These are phyloP conservation scores for Sporophila hypoxantha DNA, from an alignment of 2,113 vertebrate genomes.

Conservation along the genomic window DNA sequence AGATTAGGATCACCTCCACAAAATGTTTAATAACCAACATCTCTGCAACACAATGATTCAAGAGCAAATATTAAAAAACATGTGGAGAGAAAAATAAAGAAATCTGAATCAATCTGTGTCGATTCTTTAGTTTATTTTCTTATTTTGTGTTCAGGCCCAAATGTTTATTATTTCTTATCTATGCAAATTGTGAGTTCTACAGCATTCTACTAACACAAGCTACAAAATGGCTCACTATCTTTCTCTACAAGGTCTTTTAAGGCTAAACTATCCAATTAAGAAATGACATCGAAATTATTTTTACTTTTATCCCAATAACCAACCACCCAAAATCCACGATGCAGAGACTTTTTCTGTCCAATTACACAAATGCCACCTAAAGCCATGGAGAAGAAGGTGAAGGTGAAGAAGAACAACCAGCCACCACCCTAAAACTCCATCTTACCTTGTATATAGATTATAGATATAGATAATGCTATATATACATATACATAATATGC, in stretches of 20 bases:
- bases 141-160: background rate
- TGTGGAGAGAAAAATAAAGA: background rate
- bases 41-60: background rate
- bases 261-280: background rate
- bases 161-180: background rate
- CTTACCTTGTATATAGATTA: background rate
- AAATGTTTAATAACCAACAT: no score
- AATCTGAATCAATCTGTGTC: background rate
- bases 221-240: background rate
- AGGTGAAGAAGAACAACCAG: background rate
- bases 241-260: background rate
- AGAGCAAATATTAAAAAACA: no score
- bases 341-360: background rate
- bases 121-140: background rate
- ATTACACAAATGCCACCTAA: background rate
- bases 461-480: no score
- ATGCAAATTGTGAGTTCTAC: background rate
- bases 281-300: background rate
- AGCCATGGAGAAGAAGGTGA: background rate
- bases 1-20: no score
- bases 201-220: background rate
- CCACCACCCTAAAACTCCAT: background rate
- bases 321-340: fast-evolving
- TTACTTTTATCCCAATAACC: background rate
- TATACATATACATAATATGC: no score